Percentiles rank a stretch among this genome's conserved stretches.
Conservation (phyloP, 2,113 vertebrate species). For the Orthonyx spaldingii region DNA sequence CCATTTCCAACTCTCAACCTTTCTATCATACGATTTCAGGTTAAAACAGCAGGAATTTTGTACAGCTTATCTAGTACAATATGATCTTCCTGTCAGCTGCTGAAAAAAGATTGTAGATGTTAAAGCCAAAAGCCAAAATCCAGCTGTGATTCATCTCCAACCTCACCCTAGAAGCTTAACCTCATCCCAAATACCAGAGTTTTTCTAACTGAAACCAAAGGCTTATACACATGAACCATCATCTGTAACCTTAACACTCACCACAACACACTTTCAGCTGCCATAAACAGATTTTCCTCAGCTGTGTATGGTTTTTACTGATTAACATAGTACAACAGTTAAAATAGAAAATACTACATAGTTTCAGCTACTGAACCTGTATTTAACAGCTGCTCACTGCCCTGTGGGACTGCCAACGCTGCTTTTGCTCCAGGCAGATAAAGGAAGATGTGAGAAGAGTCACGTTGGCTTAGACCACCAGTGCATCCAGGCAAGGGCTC, state of each 20-base stretch:
- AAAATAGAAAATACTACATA: background rate
- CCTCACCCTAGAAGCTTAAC: conserved; percentile 42
- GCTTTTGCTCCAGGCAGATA: background rate
- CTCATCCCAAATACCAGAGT: background rate
- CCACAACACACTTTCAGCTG: background rate
- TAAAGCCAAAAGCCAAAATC: conserved; percentile 55
- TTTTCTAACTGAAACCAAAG: conserved; percentile 4
- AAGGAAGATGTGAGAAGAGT: background rate
- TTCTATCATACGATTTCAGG: conserved; percentile 3
- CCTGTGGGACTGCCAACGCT: rapidly evolving
- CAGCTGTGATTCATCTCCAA: conserved; percentile 42
- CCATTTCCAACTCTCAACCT: conserved; percentile 52
- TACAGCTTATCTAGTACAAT: conserved; percentile 17
- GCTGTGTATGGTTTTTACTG: background rate
- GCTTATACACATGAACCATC: background rate
- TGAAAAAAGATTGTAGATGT: conserved; percentile 27
- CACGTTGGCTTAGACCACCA: background rate
- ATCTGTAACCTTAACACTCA: background rate
- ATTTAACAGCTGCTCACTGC: background rate
- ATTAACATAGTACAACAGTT: background rate
- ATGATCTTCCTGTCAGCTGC: conserved; percentile 29
- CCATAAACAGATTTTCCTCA: background rate
- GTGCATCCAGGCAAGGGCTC: background rate
- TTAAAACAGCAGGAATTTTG: conserved; percentile 58
- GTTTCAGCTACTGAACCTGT: background rate